These are phyloP conservation scores for Drosophila eugracilis DNA, from an alignment of 1,140 invertebrate genomes.

Conservation along the genomic window DNA sequence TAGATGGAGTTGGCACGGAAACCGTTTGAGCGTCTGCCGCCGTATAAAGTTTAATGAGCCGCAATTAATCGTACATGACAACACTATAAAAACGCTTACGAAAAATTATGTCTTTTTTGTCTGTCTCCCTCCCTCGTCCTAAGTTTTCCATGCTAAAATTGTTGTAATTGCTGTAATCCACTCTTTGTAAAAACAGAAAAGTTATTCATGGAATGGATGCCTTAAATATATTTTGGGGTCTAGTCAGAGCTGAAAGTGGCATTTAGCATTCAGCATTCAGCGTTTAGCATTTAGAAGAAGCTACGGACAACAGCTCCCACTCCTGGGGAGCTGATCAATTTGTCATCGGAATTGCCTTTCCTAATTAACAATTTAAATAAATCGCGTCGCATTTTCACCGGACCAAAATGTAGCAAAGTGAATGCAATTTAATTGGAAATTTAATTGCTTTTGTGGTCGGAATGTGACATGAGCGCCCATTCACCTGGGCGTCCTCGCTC, in stretches of 20 bases:
- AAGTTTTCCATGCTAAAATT: slow-evolving; percentile 8
- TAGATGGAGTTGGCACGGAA: slow-evolving; percentile 35
- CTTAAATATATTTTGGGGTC: slow-evolving; percentile 10
- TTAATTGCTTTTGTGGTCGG: slow-evolving; percentile 83
- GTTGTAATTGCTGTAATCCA: slow-evolving; percentile 52
- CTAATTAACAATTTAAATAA: slow-evolving; percentile 85
- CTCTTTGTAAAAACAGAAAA: slow-evolving; percentile 1
- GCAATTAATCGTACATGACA: slow-evolving; percentile 82
- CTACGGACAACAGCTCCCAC: neutral
- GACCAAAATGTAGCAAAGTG: slow-evolving; percentile 72
- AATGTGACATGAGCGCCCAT: slow-evolving; percentile 54
- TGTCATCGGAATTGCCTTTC: slow-evolving; percentile 72
- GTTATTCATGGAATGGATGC: slow-evolving; percentile 3
- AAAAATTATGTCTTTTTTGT: slow-evolving; percentile 69
- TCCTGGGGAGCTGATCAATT: slow-evolving; percentile 47
- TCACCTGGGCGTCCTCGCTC: slow-evolving; percentile 31
- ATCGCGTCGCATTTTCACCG: slow-evolving; percentile 63
- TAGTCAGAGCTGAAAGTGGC: no score
- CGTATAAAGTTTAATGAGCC: slow-evolving; percentile 79
- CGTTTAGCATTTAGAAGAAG: neutral
- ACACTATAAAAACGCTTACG: slow-evolving; percentile 81
- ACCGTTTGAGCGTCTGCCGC: slow-evolving; percentile 67
- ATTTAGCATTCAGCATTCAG: no score
- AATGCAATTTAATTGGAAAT: slow-evolving; percentile 84
- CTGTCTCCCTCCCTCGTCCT: neutral